phyloP scores from a whole-genome alignment of 2,113 vertebrate genomes.

The Callocephalon fimbriatum region DNA sequence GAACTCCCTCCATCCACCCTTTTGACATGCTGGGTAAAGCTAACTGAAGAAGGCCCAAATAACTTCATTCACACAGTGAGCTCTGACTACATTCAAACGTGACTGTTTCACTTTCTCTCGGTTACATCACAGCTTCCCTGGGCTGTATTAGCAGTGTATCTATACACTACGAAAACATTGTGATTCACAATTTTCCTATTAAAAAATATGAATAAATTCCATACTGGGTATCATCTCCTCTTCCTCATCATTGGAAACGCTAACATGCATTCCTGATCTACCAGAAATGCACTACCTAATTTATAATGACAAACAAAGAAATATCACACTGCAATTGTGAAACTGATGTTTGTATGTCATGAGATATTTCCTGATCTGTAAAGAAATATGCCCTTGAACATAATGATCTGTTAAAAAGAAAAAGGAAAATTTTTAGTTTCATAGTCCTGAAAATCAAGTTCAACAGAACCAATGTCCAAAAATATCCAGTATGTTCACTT shows the following conservation, averaged over 20 bases:
- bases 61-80: background rate
- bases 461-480: background rate
- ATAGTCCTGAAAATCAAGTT: background rate
- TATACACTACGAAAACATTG: background rate
- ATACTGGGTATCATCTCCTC: background rate
- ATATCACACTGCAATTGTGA: background rate
- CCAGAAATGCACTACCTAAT: background rate
- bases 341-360: background rate
- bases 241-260: background rate
- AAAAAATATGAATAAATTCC: background rate
- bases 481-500: background rate
- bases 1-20: background rate
- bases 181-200: background rate
- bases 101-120: background rate
- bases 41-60: background rate
- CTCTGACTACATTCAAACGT: background rate
- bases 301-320: background rate
- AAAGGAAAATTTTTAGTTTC: background rate
- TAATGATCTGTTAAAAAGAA: background rate
- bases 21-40: background rate
- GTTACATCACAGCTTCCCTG: background rate
- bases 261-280: background rate
- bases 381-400: background rate
- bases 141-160: background rate
- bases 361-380: background rate